A percentile compares a stretch with the other conserved stretches of the same genome.
Conservation (phyloP, 2,888 invertebrate genomes). For the Dicroscelio sp. region DNA sequence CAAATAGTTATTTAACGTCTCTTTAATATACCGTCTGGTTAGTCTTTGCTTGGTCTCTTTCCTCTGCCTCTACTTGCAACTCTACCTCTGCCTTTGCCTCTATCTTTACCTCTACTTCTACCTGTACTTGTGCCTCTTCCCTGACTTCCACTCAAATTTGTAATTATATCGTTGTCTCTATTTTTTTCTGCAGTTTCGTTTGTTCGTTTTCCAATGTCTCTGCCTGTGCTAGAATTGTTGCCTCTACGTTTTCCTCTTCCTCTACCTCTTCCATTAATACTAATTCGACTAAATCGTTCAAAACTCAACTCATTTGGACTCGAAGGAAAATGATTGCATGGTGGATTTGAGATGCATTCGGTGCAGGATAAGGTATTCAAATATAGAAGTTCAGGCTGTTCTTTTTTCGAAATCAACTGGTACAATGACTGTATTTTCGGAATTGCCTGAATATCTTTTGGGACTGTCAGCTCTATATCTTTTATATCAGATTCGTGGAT, state of each 20-base stretch:
- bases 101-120: not conserved
- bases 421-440: slow-evolving; percentile 49
- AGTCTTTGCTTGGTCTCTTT: too few species aligned
- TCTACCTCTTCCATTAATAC: slow-evolving; percentile 7
- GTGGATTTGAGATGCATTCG: slow-evolving; percentile 40
- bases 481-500: slow-evolving; percentile 6
- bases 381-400: slow-evolving; percentile 26
- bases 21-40: too few species aligned
- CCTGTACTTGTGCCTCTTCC: not conserved
- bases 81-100: not conserved
- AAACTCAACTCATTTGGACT: slow-evolving; percentile 33
- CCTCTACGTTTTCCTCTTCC: slow-evolving; percentile 13
- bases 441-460: slow-evolving; percentile 14
- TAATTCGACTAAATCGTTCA: not conserved
- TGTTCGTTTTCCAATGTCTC: not conserved
- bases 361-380: slow-evolving; percentile 46
- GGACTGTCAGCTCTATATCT: not conserved
- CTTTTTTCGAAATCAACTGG: slow-evolving; percentile 46
- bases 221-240: not conserved
- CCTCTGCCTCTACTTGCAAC: not conserved
- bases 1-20: too few species aligned
- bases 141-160: not conserved
- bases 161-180: not conserved
- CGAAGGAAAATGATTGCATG: slow-evolving; percentile 36
- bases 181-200: not conserved